Conservation (phyloP, 2,797 vertebrate species). For the Carcharodon carcharias region DNA sequence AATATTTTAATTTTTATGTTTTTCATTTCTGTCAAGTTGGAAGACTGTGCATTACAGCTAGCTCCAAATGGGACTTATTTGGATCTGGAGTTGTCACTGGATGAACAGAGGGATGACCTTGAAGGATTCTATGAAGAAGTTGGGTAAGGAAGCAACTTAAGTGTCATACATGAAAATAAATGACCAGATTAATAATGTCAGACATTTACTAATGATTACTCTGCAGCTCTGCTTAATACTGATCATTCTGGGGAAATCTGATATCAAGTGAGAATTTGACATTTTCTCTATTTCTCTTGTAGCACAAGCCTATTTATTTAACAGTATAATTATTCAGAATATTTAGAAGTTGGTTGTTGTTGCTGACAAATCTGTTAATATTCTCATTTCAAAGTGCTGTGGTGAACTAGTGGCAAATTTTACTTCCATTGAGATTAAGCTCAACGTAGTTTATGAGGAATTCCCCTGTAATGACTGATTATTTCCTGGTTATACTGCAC, state of each 20-base stretch:
- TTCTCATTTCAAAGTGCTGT: not conserved
- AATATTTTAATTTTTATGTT: not conserved
- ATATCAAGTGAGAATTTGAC: not conserved
- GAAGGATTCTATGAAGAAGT: conserved; percentile 83
- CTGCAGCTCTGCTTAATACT: not conserved
- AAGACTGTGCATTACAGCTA: conserved; percentile 83
- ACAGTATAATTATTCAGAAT: not conserved
- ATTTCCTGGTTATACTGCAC: not conserved
- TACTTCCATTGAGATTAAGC: not conserved
- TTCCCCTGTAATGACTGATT: not conserved
- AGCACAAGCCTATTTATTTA: not conserved
- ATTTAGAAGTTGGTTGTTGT: not conserved
- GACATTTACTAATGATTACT: not conserved
- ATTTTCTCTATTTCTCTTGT: not conserved
- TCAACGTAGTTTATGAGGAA: not conserved
- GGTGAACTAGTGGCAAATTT: not conserved
- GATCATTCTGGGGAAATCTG: not conserved
- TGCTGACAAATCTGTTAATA: not conserved
- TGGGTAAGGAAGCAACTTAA: conserved; percentile 58
- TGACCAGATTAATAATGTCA: not conserved
- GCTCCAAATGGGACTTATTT: conserved; percentile 79
- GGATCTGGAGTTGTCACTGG: conserved; percentile 80
- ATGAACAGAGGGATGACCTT: conserved; percentile 85
- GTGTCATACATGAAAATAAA: not conserved
- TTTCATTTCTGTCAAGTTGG: conserved; percentile 60